Conservation (phyloP, 2,888 invertebrate species). For the Nomada flava region DNA sequence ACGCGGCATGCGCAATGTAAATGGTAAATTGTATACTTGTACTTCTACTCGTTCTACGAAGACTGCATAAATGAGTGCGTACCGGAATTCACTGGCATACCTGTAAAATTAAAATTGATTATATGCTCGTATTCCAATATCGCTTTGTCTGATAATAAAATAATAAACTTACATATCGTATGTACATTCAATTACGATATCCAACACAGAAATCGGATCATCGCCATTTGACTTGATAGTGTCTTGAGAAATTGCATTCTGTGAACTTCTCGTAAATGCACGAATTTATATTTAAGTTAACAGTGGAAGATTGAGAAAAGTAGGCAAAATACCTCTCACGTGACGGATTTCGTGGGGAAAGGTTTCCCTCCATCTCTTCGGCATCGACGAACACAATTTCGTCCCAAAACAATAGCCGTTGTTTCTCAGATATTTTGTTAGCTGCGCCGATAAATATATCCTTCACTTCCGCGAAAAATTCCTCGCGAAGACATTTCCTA, state of each 20-base stretch:
- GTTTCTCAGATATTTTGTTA: slow-evolving; percentile 56
- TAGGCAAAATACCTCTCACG: not conserved
- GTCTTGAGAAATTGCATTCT: not conserved
- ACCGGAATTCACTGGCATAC: slow-evolving; percentile 73
- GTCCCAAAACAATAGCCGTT: slow-evolving; percentile 71
- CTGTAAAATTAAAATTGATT: slow-evolving; percentile 52
- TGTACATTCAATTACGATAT: slow-evolving; percentile 71
- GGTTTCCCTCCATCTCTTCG: not conserved
- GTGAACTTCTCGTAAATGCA: slow-evolving; percentile 1
- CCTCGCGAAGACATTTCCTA: slow-evolving; percentile 59
- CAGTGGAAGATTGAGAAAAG: not conserved
- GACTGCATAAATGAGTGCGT: slow-evolving; percentile 68
- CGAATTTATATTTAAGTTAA: not conserved
- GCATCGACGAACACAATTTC: slow-evolving; percentile 33
- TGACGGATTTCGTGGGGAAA: not conserved
- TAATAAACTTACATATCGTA: slow-evolving; percentile 70
- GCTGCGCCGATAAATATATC: slow-evolving; percentile 62
- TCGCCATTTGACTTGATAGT: not conserved
- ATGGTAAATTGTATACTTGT: slow-evolving; percentile 66
- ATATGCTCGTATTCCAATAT: not conserved
- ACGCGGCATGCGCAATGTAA: slow-evolving; percentile 65
- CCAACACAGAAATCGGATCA: slow-evolving; percentile 51
- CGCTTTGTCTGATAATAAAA: not conserved
- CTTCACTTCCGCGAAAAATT: slow-evolving; percentile 72
- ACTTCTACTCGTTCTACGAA: slow-evolving; percentile 67